Percentiles rank a stretch among this genome's conserved stretches.
Evolutionary conservation across 2,888 invertebrate genomes (phyloP).

Genomic region (Acanthosoma haemorrhoidale): DNA sequence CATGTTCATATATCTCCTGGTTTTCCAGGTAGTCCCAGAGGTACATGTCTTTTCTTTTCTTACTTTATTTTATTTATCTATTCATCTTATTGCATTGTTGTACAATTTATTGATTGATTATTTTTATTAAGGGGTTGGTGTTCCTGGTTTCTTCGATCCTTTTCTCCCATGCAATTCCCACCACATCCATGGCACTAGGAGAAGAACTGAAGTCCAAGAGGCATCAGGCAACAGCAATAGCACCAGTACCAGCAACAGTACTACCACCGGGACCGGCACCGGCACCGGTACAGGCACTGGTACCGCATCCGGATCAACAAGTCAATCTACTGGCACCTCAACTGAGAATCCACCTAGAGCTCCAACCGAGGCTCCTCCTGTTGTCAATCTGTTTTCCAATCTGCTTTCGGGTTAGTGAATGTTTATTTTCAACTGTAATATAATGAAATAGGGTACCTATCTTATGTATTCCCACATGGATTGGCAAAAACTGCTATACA

Average conservation of each 20-base stretch:
- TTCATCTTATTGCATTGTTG: neutral
- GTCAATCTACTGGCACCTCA: slow-evolving; percentile 26
- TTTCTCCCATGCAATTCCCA: slow-evolving; percentile 68
- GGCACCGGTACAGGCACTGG: no score
- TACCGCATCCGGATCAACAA: neutral
- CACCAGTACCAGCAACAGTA: neutral
- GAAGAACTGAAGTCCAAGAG: slow-evolving; percentile 32
- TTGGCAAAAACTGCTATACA: no score
- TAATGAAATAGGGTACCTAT: no score
- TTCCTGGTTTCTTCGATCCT: slow-evolving; percentile 53
- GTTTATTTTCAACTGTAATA: no score
- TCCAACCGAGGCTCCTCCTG: slow-evolving; percentile 22
- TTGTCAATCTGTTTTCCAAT: slow-evolving; percentile 25
- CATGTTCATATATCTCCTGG: slow-evolving; percentile 60
- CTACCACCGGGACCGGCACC: neutral
- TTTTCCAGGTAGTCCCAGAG: slow-evolving; percentile 47
- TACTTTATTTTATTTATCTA: neutral
- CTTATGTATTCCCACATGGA: no score
- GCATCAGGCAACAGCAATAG: neutral
- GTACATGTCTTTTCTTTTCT: neutral
- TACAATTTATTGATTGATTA: neutral
- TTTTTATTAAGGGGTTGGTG: slow-evolving; percentile 29
- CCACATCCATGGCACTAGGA: slow-evolving; percentile 51
- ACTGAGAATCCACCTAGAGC: slow-evolving; percentile 14
- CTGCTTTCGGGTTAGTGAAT: slow-evolving; percentile 20